Base-by-base conservation (phyloP, 2,797 vertebrate species). In the Coreius guichenoti region DNA sequence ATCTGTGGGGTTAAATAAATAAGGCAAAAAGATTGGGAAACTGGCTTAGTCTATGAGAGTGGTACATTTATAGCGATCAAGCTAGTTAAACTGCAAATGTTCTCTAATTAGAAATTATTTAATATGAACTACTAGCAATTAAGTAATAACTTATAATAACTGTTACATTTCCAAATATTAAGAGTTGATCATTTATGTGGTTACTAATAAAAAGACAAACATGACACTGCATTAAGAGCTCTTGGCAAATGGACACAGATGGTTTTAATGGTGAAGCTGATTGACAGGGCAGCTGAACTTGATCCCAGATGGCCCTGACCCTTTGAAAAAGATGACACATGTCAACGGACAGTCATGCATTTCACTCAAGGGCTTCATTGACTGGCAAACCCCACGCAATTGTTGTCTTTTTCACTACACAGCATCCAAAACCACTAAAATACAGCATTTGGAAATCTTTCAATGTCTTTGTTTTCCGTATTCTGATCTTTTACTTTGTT, bases 251-350 rank as follows among this genome's bases (percentile, higher is more conserved):
- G 65, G 65, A 63, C 43, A 63, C 39, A 45, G 74, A 65, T 72
- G 56, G 61, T 26, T 73, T 67, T 73, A 70, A 8, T 43, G 54
- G 19, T 63, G 72, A 75, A 45, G 43, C 33, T 77, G 76, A 54
- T 49, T 86, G 88, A 83, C 45, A 9, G 29, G 68, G 78, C 78
- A 87, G 86, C 86, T 88, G 82, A 89, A 84, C 47, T 75, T 49
- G 74, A 72, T 75, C 73, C 61, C 51, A 29, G 61, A 68, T 87
- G 81, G 19, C 78, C 39, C 23, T 67, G 79, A 80, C 75, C 79
- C 68, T 75, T 80, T 33, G 33, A 43, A 14, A 19, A 45, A 76
- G 77, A 81, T 74, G 73, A 78, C 77, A 86, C 70, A 54, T 39
- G 77, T 79, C 77, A 63, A 78, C 43, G 9, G 72, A 76, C 49